Conservation (phyloP, 2,888 invertebrate species). For the Tribolium freemani region DNA sequence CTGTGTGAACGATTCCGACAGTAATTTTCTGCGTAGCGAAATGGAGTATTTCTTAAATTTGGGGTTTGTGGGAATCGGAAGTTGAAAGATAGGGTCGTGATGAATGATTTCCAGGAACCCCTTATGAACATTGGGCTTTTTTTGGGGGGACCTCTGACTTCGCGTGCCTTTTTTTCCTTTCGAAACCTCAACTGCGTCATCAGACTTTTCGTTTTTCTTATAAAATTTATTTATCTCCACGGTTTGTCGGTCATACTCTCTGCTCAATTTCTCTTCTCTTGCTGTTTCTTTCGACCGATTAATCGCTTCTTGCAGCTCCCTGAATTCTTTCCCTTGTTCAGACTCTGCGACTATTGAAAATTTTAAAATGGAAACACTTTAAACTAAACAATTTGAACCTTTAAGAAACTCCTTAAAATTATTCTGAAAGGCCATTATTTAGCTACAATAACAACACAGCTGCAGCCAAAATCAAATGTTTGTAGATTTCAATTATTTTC, state of each 20-base stretch:
- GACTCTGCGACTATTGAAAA: neutral
- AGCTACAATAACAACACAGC: neutral
- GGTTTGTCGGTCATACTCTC: neutral
- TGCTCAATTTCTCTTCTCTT: neutral
- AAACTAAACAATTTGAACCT: neutral
- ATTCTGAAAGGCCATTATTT: neutral
- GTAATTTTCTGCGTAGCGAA: neutral
- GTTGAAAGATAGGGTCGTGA: constrained; percentile 2
- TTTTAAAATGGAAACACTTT: neutral
- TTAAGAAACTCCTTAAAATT: constrained; percentile 5
- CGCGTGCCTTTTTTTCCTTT: no score
- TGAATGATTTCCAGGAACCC: neutral
- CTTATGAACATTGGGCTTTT: no score
- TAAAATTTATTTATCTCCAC: neutral
- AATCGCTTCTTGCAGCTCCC: constrained; percentile 16
- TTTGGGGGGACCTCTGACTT: no score
- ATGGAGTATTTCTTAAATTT: constrained; percentile 10
- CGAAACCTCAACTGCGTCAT: no score
- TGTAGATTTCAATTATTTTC: neutral
- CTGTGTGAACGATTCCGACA: constrained; percentile 11
- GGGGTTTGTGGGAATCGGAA: constrained; percentile 21
- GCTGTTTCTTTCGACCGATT: constrained; percentile 9
- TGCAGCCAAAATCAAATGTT: neutral
- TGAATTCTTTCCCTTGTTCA: constrained; percentile 2
- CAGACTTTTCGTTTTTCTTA: neutral